A percentile compares a stretch with the other conserved stretches of the same genome.
Evolutionary conservation across 2,113 vertebrate species (phyloP).

Genomic region (Ploceus nigricollis): DNA sequence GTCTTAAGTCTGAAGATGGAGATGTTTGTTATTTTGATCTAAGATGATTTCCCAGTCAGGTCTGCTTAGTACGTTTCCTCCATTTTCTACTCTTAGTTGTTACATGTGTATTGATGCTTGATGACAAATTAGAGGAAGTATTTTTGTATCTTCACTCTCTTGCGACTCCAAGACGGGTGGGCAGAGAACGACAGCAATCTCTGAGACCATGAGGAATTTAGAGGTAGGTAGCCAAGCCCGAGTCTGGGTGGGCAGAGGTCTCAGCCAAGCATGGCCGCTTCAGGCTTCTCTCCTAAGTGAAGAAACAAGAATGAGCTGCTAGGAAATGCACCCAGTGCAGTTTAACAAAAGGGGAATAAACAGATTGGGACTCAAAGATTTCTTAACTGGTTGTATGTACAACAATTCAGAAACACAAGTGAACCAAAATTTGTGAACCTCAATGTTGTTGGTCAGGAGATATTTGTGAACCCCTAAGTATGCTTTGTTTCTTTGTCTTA

Average conservation of each 20-base stretch:
- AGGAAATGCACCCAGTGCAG: neutral
- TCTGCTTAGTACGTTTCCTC: neutral
- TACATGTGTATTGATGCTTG: neutral
- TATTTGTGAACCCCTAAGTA: neutral
- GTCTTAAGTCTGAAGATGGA: neutral
- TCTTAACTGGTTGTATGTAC: neutral
- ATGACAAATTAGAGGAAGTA: neutral
- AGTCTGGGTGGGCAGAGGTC: neutral
- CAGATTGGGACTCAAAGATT: neutral
- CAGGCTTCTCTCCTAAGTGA: neutral
- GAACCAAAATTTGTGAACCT: neutral
- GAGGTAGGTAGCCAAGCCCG: neutral
- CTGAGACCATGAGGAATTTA: neutral
- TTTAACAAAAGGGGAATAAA: neutral
- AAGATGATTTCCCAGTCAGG: neutral
- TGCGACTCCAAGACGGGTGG: neutral
- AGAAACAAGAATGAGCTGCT: neutral
- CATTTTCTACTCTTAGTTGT: neutral
- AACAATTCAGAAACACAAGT: neutral
- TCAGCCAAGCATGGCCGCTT: neutral
- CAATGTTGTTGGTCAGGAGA: neutral
- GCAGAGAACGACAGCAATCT: neutral
- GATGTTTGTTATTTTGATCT: neutral
- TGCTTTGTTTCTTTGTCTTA: neutral
- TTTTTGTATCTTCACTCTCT: neutral